phyloP scores from a whole-genome alignment of 2,888 invertebrate genomes.

The Papilio demoleus region DNA sequence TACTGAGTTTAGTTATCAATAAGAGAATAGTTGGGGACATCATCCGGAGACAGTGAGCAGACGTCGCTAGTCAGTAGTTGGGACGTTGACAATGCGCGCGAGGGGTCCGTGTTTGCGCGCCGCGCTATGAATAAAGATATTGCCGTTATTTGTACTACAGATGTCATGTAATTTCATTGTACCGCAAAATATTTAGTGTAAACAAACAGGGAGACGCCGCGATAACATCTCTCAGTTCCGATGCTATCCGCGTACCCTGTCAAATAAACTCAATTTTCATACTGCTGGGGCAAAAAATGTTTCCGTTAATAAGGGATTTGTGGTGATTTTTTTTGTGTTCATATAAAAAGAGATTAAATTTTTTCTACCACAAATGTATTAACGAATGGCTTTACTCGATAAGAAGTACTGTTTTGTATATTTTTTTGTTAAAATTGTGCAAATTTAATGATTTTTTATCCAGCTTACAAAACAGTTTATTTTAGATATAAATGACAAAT shows the following conservation, averaged over 20 bases:
- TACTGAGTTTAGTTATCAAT: conserved; percentile 18
- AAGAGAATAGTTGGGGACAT: conserved; percentile 18
- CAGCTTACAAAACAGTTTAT: not conserved
- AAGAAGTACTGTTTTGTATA: conserved; percentile 46
- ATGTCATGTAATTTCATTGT: conserved; percentile 84
- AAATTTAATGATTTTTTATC: not conserved
- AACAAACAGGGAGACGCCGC: conserved; percentile 76
- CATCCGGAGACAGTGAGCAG: conserved; percentile 70
- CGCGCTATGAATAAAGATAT: conserved; percentile 83
- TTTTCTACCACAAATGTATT: conserved; percentile 51
- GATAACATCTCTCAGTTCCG: conserved; percentile 78
- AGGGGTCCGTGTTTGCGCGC: conserved; percentile 76
- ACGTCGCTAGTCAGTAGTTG: conserved; percentile 59
- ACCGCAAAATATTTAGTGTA: conserved; percentile 81
- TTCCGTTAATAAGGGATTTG: conserved; percentile 73
- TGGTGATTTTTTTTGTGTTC: conserved; percentile 61
- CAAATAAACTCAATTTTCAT: conserved; percentile 74
- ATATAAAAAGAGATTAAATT: conserved; percentile 71
- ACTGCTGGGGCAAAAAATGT: conserved; percentile 61
- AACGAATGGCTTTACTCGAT: conserved; percentile 14
- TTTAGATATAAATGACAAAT: not conserved
- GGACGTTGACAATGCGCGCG: conserved; percentile 66
- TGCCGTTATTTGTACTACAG: conserved; percentile 83
- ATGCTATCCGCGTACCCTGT: conserved; percentile 61
- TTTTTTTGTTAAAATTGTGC: conserved; percentile 38